These are phyloP conservation scores for Lagocephalus sceleratus DNA, from an alignment of 2,797 vertebrate species.

Conservation along the genomic window DNA sequence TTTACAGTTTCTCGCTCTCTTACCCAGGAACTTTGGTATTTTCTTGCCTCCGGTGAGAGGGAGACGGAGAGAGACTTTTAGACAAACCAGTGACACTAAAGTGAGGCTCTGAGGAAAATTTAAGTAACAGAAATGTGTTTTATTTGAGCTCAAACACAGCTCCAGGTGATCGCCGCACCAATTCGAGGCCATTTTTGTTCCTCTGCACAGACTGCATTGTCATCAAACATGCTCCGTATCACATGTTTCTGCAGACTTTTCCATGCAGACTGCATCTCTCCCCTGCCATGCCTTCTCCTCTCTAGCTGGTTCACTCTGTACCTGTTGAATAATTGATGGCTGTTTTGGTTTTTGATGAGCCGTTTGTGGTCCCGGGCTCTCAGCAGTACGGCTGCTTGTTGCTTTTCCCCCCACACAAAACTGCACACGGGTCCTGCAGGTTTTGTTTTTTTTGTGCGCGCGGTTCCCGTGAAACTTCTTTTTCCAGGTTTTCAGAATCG, in stretches of 20 bases:
- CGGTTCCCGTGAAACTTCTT: neutral
- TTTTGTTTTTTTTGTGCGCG: too few relatives aligned
- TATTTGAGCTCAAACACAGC: too few relatives aligned
- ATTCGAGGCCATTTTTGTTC: constrained; percentile 7
- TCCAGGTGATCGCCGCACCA: too few relatives aligned
- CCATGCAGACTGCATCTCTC: constrained; percentile 33
- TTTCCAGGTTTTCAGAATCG: constrained; percentile 30
- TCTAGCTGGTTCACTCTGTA: constrained; percentile 65
- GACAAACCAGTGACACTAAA: constrained; percentile 33
- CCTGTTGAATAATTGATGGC: constrained; percentile 77
- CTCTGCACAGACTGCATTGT: constrained; percentile 7
- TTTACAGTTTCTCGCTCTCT: constrained; percentile 19
- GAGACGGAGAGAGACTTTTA: neutral
- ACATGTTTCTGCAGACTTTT: constrained; percentile 18
- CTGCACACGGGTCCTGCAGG: neutral
- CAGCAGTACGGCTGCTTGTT: neutral
- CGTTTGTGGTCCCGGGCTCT: constrained; percentile 61
- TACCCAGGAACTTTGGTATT: constrained; percentile 37
- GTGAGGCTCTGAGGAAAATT: constrained; percentile 20
- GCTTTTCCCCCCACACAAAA: constrained; percentile 4
- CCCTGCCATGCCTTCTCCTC: constrained; percentile 59
- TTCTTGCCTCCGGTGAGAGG: constrained; percentile 33
- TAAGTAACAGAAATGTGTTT: too few relatives aligned
- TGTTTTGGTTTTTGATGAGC: constrained; percentile 76
- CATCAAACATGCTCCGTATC: constrained; percentile 7